Conservation (phyloP, 1,140 invertebrate species). For the Drosophila ficusphila region DNA sequence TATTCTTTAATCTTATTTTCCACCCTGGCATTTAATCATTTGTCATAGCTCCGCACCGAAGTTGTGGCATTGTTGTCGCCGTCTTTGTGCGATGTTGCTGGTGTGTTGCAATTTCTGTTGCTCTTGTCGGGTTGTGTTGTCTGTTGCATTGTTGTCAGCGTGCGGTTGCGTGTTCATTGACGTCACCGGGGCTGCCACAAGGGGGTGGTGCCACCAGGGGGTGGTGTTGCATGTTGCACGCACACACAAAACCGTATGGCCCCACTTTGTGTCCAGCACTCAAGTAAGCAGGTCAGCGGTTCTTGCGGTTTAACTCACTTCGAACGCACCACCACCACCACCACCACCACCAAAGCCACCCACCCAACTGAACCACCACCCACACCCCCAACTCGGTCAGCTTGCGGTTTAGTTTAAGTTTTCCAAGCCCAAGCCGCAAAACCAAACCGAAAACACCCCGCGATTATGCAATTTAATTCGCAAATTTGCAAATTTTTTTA, state of each 20-base stretch:
- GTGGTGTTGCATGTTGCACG: conserved; percentile 71
- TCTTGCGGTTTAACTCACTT: conserved; percentile 63
- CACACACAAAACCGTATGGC: conserved; percentile 36
- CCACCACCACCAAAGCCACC: too few species aligned
- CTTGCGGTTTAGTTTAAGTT: conserved; percentile 53
- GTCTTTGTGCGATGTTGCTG: conserved; percentile 29
- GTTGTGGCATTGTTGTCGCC: conserved; percentile 29
- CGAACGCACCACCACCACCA: conserved; percentile 25
- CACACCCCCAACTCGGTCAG: not conserved
- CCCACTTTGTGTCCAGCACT: conserved; percentile 40
- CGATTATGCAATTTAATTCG: conserved; percentile 35
- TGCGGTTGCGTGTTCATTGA: conserved; percentile 69
- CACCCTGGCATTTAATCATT: conserved; percentile 59
- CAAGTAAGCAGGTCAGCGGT: conserved; percentile 80
- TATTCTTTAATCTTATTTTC: conserved; percentile 5
- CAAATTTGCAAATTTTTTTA: too few species aligned
- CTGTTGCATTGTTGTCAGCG: conserved; percentile 64
- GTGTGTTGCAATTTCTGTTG: conserved; percentile 10
- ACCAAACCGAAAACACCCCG: not conserved
- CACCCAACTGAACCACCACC: conserved; percentile 6
- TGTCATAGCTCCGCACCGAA: conserved; percentile 57
- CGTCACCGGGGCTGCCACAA: conserved; percentile 60
- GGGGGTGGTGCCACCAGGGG: not conserved
- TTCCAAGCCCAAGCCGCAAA: not conserved
- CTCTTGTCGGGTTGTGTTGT: conserved; percentile 21